phyloP scores from a whole-genome alignment of 1,140 invertebrate genomes.

The Dendroctonus valens region DNA sequence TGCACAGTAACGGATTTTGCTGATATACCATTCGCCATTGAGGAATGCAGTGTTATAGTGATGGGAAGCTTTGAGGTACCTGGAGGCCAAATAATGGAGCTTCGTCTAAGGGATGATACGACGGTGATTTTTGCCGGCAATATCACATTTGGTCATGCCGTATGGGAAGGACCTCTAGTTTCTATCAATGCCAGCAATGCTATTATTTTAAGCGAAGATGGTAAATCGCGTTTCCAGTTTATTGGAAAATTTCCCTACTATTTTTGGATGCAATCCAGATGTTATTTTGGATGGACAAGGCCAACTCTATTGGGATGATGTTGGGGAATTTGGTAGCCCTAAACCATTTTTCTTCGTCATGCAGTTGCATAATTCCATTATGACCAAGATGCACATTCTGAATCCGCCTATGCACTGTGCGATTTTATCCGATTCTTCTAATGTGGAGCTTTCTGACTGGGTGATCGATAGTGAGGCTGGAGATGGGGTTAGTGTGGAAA shows the following conservation, averaged over 20 bases:
- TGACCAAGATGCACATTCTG: conserved; percentile 8
- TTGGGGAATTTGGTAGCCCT: conserved; percentile 8
- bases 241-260: background rate
- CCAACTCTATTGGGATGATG: conserved; percentile 18
- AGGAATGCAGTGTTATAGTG: conserved; percentile 3
- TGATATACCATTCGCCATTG: conserved; percentile 1
- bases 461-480: conserved; percentile 21
- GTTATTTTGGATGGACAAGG: conserved; percentile 24
- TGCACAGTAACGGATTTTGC: conserved; percentile 9
- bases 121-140: conserved; percentile 11
- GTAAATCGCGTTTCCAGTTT: background rate
- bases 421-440: conserved; percentile 12
- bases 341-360: conserved; percentile 24
- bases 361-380: conserved; percentile 2
- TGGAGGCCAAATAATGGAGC: conserved; percentile 13
- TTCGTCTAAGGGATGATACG: background rate
- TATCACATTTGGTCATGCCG: conserved; percentile 8
- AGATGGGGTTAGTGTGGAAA: conserved; percentile 15
- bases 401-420: conserved; percentile 24
- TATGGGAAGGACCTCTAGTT: conserved; percentile 15
- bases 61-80: conserved; percentile 8
- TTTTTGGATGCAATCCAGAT: conserved; percentile 6
- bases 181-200: conserved; percentile 8
- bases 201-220: background rate
- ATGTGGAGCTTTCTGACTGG: conserved; percentile 12